These are phyloP conservation scores for Noctua janthina DNA, from an alignment of 2,888 invertebrate species.

Conservation along the genomic window DNA sequence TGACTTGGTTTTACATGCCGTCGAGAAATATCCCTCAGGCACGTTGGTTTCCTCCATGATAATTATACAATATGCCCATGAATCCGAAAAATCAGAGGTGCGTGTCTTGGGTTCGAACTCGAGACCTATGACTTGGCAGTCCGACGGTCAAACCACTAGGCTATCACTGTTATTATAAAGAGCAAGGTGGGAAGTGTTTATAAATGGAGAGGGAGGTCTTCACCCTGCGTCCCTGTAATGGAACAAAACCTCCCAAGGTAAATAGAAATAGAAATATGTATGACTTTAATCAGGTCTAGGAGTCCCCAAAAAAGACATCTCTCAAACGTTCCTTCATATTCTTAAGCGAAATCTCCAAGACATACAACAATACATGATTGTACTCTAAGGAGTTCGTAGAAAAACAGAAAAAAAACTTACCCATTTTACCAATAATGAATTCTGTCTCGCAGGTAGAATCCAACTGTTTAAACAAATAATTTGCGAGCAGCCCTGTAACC, in stretches of 20 bases:
- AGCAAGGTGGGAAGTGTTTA: not conserved
- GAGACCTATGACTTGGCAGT: too few species aligned
- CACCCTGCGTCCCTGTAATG: not conserved
- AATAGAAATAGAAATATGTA: not conserved
- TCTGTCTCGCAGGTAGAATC: not conserved
- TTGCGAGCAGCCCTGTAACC: conserved; percentile 8
- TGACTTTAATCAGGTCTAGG: not conserved
- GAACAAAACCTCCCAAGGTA: not conserved
- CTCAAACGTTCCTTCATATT: not conserved
- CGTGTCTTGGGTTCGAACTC: too few species aligned
- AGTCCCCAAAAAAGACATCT: not conserved
- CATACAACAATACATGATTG: not conserved
- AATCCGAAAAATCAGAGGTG: too few species aligned
- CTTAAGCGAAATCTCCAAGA: not conserved
- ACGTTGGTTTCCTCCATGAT: too few species aligned
- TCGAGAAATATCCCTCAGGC: too few species aligned
- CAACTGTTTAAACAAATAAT: conserved; percentile 5
- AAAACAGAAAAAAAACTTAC: not conserved
- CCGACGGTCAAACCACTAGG: too few species aligned
- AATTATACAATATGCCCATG: too few species aligned
- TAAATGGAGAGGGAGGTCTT: not conserved
- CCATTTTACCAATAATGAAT: too few species aligned
- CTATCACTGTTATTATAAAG: not conserved
- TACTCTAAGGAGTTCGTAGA: not conserved
- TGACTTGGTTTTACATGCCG: too few species aligned